Percentiles rank a stretch among this genome's conserved stretches.
Conservation (phyloP, 1,140 invertebrate species). For the Meteorus sp. region DNA sequence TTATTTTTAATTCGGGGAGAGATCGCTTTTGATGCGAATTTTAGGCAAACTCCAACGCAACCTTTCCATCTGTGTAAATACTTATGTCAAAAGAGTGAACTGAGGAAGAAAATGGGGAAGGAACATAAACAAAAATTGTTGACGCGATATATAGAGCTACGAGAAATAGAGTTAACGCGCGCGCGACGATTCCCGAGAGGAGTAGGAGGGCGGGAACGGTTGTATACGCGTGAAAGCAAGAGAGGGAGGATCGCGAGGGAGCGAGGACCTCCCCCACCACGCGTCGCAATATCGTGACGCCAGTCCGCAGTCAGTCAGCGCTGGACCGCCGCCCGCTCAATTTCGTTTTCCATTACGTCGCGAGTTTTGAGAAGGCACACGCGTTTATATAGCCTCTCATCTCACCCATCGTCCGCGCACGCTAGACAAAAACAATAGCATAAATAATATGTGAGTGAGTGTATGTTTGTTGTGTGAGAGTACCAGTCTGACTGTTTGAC, state of each 20-base stretch:
- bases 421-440: not conserved
- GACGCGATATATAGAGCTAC: not conserved
- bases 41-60: too few relatives aligned
- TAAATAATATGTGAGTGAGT: too few relatives aligned
- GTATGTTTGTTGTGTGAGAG: too few relatives aligned
- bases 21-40: too few relatives aligned
- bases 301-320: constrained; percentile 59
- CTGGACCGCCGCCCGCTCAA: constrained; percentile 59
- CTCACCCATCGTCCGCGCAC: not conserved
- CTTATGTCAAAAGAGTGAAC: too few relatives aligned
- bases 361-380: not conserved
- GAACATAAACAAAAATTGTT: too few relatives aligned
- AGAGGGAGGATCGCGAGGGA: constrained; percentile 40
- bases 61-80: too few relatives aligned
- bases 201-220: constrained; percentile 28
- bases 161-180: constrained; percentile 11
- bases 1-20: too few relatives aligned
- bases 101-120: not conserved
- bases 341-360: constrained; percentile 40
- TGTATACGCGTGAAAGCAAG: constrained; percentile 38
- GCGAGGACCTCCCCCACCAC: constrained; percentile 47
- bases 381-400: not conserved
- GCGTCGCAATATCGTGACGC: constrained; percentile 52
- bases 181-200: constrained; percentile 7
- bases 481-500: too few relatives aligned